Base-by-base conservation (phyloP, 2,797 vertebrate genomes). In the Callimico goeldii region DNA sequence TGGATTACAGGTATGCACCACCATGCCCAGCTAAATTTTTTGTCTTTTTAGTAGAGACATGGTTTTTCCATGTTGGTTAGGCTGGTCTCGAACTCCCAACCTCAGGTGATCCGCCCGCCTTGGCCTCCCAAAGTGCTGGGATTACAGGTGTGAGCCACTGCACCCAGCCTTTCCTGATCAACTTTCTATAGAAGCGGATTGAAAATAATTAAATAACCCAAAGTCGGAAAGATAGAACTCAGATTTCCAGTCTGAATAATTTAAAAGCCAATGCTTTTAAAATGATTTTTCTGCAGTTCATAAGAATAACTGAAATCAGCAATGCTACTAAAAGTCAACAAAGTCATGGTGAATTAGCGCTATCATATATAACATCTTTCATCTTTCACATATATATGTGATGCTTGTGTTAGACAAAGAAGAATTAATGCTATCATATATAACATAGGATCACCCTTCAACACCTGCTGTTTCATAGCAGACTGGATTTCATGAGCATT, bases 191-290 rank as follows among this genome's bases (percentile, higher is more conserved):
- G 41, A 87, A 46, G 52, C 30, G 39, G 57, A 57, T 26, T 79
- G 43, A 80, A 93, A 85, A 90, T 72, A 90, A 90, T 87, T 70
- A 75, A 93, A 67, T 39, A 28, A 28, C 55, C 30, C 6, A 75
- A 86, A 39, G 46, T 30, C 48, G 50, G 79, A 17, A 67, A 82
- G 39, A 70, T 36, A 80, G 72, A 72, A 17, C 10, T 64, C 33
- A 77, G 50, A 72, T 52, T 52, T 52, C 39, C n/a, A 11, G 9
- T 28, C 14, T 87, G 57, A 87, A 67, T 87, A 79, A 83, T 87
- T n/a, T 87, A 61, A 83, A 95, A 64, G 48, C 67, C 64, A 86
- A 67, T 91, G 46, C 73, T 72, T 48, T 48, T n/a, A 58, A 39
- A 46, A 15, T 33, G 36, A 39, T 75, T 80, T n/a, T 64, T 82